Evolutionary conservation across 2,797 vertebrate genomes (phyloP), one percentile per base, ranked within the genome.

Genomic region (Sebastes iracundus): DNA sequence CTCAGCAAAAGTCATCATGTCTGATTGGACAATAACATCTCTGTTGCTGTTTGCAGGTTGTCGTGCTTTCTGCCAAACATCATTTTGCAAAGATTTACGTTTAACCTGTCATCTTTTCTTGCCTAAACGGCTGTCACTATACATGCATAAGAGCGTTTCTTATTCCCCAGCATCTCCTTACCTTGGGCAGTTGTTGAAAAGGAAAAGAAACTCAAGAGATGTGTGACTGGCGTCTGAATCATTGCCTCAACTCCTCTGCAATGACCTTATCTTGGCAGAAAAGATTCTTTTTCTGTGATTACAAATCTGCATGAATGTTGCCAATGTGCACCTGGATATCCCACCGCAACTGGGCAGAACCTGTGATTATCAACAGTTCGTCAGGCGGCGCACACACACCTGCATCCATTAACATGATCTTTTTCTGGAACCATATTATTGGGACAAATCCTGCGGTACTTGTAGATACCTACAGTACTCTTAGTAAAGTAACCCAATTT

Each of bases 211-310:
- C 33, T 76, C 11, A 12, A 70, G 5, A 61, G 49, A 73, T 13
- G 13, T 78, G 52, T 70, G 20, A 72, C 23, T 65, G 52, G 70
- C 73, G 28, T 78, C 56, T 84, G 65, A 87, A 75, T 83, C 75
- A 75, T 28, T 80, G 38, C 71, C 65, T 62, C 22, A 74, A 22
- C 38, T 72, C 25, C 3, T 67, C 58, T 66, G 84, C 79, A 69
- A 2, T 78, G 82, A 88, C 76, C 66, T 77, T 55, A 33, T 61
- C 69, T 81, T 32, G 59, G 70, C 30, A 79, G 61, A 79, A 32
- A 58, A 65, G 1, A 78, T 32, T 13, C 1, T 55, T 72, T 81
- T 59, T 55, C 9, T 52, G 55, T 66, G 52, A 55, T 46, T 30
- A 12, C 20, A 77, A 74, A 81, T 53, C 42, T 64, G 14, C 38